phyloP scores from a whole-genome alignment of 2,113 vertebrate species.

The Mola mola region DNA sequence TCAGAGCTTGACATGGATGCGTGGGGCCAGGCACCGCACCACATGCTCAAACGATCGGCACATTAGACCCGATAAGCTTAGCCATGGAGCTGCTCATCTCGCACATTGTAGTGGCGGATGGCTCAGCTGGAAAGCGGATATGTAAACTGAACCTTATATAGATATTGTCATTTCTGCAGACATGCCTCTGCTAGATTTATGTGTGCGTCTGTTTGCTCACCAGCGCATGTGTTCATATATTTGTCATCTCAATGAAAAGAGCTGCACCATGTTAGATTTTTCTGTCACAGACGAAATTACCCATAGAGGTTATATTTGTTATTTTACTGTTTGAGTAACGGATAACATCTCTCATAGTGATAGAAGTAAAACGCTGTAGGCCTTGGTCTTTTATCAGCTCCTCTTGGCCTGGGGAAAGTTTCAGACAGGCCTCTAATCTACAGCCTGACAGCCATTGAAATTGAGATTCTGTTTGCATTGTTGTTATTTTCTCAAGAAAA shows the following conservation, averaged over 20 bases:
- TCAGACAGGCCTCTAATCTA: constrained; percentile 34
- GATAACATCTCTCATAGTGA: constrained; percentile 41
- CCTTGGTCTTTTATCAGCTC: constrained; percentile 30
- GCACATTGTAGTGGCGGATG: constrained; percentile 54
- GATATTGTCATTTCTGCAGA: constrained; percentile 34
- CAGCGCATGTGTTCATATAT: constrained; percentile 2
- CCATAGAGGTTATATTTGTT: constrained; percentile 20
- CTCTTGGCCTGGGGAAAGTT: constrained; percentile 25
- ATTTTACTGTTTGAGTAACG: constrained; percentile 24
- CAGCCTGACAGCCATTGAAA: constrained; percentile 25
- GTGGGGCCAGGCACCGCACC: constrained; percentile 45
- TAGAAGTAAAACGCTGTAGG: constrained; percentile 11
- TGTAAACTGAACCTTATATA: constrained; percentile 47
- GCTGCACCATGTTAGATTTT: constrained; percentile 15
- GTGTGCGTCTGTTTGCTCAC: background rate
- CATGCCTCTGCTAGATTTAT: constrained; percentile 41
- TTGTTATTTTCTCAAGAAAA: constrained; percentile 2
- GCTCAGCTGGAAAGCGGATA: constrained; percentile 60
- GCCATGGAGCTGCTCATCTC: constrained; percentile 48
- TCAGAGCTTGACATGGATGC: constrained; percentile 55
- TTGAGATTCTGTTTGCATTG: constrained; percentile 12
- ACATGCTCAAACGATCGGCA: constrained; percentile 68
- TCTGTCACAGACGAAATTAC: constrained; percentile 30
- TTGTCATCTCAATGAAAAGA: constrained; percentile 19
- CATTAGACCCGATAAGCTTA: constrained; percentile 51